These are phyloP conservation scores for Micromussa lordhowensis DNA, from an alignment of 92 coral and sea anemone species.

Conservation along the genomic window DNA sequence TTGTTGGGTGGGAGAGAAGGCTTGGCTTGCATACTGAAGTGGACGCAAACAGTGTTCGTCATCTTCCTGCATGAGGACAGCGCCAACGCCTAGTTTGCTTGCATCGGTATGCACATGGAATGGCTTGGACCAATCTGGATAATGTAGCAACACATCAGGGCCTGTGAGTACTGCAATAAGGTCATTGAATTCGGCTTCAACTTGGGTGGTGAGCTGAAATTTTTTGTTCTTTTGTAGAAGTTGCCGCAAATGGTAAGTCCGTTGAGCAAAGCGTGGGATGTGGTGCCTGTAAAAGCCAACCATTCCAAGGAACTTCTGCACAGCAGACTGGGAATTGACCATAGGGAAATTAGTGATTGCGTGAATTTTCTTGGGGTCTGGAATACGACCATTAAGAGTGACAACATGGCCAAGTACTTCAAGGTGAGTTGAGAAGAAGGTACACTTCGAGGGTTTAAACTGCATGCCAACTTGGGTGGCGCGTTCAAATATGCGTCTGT, in stretches of 20 bases:
- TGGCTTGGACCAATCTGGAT: conserved; percentile 24
- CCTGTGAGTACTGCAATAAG: not conserved
- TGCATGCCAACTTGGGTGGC: too few relatives aligned
- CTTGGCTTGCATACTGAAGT: too few relatives aligned
- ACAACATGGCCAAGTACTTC: too few relatives aligned
- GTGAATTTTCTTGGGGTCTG: not conserved
- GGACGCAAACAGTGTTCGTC: too few relatives aligned
- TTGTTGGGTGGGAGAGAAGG: too few relatives aligned
- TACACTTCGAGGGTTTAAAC: too few relatives aligned
- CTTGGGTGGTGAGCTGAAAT: conserved; percentile 5
- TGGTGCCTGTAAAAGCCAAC: not conserved
- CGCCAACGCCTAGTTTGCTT: conserved; percentile 15
- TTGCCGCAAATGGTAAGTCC: conserved; percentile 1
- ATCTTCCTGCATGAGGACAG: too few relatives aligned
- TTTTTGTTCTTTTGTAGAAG: conserved; percentile 7
- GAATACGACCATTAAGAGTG: not conserved
- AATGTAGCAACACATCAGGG: not conserved
- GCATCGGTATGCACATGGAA: conserved; percentile 32
- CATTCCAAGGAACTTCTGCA: not conserved
- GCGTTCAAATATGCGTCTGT: too few relatives aligned
- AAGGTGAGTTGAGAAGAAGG: too few relatives aligned
- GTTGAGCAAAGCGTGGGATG: conserved; percentile 2
- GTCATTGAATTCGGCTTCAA: not conserved
- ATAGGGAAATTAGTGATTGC: not conserved
- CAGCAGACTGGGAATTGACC: too few relatives aligned